Evolutionary conservation across 2,797 vertebrate genomes (phyloP), one percentile per base, ranked within the genome.

Genomic region (Gastrophryne carolinensis): DNA sequence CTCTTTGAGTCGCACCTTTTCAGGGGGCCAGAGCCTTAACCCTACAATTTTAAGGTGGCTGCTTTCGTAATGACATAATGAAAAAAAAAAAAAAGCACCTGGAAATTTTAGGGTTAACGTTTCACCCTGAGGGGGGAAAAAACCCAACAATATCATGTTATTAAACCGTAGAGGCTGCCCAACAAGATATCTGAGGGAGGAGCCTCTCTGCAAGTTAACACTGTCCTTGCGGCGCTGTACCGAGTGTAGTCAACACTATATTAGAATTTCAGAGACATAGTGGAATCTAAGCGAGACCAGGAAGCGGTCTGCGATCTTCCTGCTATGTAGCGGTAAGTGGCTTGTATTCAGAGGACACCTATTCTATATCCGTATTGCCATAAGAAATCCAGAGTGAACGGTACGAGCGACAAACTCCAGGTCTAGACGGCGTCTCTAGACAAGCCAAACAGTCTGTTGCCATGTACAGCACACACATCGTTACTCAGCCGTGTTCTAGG

Each of bases 31-130:
- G 64, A 21, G 7, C 9, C 65, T 78, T 75, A 83, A 84, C 83
- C 86, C 86, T 88, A 79, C 80, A 82, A 78, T 84, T 86, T 81
- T 81, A 80, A 85, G 86, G 85, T 82, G 80, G 68, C 39, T 4
- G 60, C 83, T 82, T 87, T 73, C 41, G 21, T 17, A n/a, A n/a
- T n/a, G n/a, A n/a, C n/a, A 44, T 17, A 44, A 17, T 44, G 85
- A 82, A 79, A 62, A 79, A 81, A 67, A 5, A 49, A 53, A 67
- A 35, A 71, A 79, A 9, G 7, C 17, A 79, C 86, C 86, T 86
- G 82, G 76, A 83, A 89, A 72, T 82, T 83, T 68, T 86, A 86
- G 85, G 85, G 86, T 85, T 85, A 73, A 73, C 74, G 67, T 50
- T 11, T 61, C 30, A 44, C 47, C 24, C 44, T 29, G 15, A 64